Base-by-base conservation (phyloP, 1,140 invertebrate species). In the Drosophila pectinifera region DNA sequence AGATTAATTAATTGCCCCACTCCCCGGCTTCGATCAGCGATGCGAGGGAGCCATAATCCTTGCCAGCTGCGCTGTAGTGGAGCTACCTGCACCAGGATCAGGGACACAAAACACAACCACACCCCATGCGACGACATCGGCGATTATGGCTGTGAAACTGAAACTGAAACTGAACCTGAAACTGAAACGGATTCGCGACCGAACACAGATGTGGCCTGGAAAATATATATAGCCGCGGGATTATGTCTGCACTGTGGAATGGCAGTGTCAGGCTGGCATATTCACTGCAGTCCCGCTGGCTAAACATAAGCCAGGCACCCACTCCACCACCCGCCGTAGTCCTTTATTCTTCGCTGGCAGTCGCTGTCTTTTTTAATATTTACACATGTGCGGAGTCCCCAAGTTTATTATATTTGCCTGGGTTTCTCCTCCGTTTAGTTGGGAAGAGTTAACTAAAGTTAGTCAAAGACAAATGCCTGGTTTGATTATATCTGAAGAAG, bases 171-270 rank as follows among this genome's bases (percentile, higher is more conserved):
- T 46, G 51, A 57, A n/a, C n/a, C 54, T 49, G 53, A 64, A 63
- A 41, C 80, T 49, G 78, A 59, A 63, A 48, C 63, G 54, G 51
- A 57, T 61, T 58, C 64, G 28, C 24, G 41, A 61, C 24, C 38
- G 22, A 16, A 20, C 49, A 46, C 72, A 74, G 43, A 73, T 64
- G 69, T 41, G 46, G 34, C 56, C 46, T 48, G 28, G 41, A 61
- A 58, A 57, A 58, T 38, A 57, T 58, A 64, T 63, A 70, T 68
- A 73, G 38, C 56, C 56, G 18, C 36, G n/a, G 78, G 81, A 85
- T 85, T 85, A 85, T 67, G 46, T 70, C 51, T 65, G 81, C 82
- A 65, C 63, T 48, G 51, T 45, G 77, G 42, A 62, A 78, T 80
- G 59, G 68, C 51, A 53, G 77, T 85, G 81, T 78, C 81, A 85